phyloP scores from a whole-genome alignment of 2,797 vertebrate genomes.

The Eleutherodactylus coqui region DNA sequence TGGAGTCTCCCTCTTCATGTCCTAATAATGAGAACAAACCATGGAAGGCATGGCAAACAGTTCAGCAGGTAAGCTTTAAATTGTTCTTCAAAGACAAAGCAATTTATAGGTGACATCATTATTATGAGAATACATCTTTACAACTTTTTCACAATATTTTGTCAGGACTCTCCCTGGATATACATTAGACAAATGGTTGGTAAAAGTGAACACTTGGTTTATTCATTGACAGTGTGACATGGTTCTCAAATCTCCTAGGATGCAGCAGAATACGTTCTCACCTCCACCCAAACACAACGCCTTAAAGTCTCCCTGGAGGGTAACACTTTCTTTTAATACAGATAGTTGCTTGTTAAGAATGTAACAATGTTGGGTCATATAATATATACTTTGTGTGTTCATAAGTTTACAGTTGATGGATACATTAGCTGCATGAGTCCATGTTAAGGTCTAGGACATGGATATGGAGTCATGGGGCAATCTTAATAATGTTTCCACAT shows the following conservation, averaged over 20 bases:
- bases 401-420: slow-evolving; percentile 48
- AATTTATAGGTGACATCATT: slow-evolving; percentile 9
- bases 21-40: not conserved
- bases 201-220: not conserved
- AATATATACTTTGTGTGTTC: slow-evolving; percentile 35
- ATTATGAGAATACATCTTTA: slow-evolving; percentile 21
- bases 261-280: not conserved
- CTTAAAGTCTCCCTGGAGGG: slow-evolving; percentile 12
- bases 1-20: not conserved
- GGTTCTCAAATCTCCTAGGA: not conserved
- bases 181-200: slow-evolving; percentile 19
- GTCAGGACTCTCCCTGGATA: not conserved
- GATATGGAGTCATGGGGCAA: slow-evolving; percentile 58
- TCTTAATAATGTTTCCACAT: slow-evolving; percentile 67
- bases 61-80: slow-evolving; percentile 25
- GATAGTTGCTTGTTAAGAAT: slow-evolving; percentile 53
- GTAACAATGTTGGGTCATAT: slow-evolving; percentile 58
- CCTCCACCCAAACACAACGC: slow-evolving; percentile 5
- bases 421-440: slow-evolving; percentile 55
- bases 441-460: slow-evolving; percentile 33
- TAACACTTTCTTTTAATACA: slow-evolving; percentile 61
- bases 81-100: slow-evolving; percentile 11
- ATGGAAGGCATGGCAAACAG: slow-evolving; percentile 5
- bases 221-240: slow-evolving; percentile 12
- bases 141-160: slow-evolving; percentile 4